Conservation (phyloP, 2,888 invertebrate genomes). For the Clepsis dumicolana region DNA sequence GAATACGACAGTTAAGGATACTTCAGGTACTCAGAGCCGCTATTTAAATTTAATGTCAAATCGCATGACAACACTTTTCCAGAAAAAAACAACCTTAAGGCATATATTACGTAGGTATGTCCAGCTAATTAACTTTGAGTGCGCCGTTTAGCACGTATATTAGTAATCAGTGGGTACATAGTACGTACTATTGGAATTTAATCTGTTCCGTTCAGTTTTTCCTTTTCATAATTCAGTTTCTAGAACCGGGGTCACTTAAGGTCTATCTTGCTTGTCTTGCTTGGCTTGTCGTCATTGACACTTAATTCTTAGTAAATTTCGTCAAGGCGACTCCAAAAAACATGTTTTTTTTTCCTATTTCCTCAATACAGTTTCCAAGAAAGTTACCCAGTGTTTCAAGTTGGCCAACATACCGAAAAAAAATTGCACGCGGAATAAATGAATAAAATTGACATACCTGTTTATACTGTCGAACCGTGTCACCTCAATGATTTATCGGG, state of each 20-base stretch:
- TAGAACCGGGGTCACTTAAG: neutral
- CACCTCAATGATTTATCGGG: slow-evolving; percentile 12
- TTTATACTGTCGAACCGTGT: slow-evolving; percentile 4
- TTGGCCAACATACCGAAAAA: neutral
- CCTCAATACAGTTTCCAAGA: slow-evolving; percentile 12
- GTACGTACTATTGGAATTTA: too few species aligned
- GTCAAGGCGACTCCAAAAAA: neutral
- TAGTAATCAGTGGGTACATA: too few species aligned
- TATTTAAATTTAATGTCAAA: too few species aligned
- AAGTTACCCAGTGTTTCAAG: neutral
- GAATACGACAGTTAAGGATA: too few species aligned
- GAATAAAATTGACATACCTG: slow-evolving; percentile 6
- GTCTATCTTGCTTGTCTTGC: neutral
- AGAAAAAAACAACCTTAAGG: too few species aligned
- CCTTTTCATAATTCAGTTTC: neutral
- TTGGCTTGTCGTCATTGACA: neutral
- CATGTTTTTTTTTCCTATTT: slow-evolving; percentile 6
- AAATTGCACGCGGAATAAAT: slow-evolving; percentile 9
- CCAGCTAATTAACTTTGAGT: too few species aligned
- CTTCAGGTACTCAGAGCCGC: too few species aligned
- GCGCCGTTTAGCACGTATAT: too few species aligned
- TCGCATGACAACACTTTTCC: too few species aligned
- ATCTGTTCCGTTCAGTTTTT: neutral
- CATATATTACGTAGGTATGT: too few species aligned
- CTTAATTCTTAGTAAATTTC: neutral